Evolutionary conservation across 2,113 vertebrate genomes (phyloP), one percentile per base, ranked within the genome.

Genomic region (Antechinus flavipes): DNA sequence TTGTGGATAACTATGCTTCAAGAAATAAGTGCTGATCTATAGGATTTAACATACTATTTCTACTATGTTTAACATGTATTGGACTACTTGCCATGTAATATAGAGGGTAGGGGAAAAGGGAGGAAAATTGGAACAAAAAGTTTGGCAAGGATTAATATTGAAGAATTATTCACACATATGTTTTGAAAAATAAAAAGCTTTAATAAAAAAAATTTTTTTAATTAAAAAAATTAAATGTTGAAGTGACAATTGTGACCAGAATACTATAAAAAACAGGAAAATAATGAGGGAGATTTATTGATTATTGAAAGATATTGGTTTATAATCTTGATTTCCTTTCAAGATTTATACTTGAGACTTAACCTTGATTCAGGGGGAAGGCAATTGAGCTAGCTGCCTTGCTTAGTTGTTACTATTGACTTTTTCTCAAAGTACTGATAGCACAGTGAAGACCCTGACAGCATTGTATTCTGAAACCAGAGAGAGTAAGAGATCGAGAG

Each of bases 281-380:
- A 91, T 27, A 95, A 56, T 56, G 25, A 91, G 94, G 54, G 91
- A 95, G 11, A 61, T 93, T 50, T 61, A 54, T 92, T 91, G 94
- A 54, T 50, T 61, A 91, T 56, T 68, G 46, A 95, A 91, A 94
- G 47, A 92, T 25, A 52, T 30, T 76, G 76, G n/a, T 30, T 84
- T 84, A 22, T 84, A 23, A 84, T 26, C 23, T 23, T 5, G 35
- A 42, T 84, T 84, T 84, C 68, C 19, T 84, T 84, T 16, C n/a
- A 84, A 42, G 68, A 42, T 76, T 42, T 22, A 84, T 84, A 42
- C 19, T 84, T 84, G n/a, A 42, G 16, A n/a, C 14, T 23, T 42
- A 23, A 84, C 68, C 35, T 84, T 42, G 68, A n/a, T 42, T 42
- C 16, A 76, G 16, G 68, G 35, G 16, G 19, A 42, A 68, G 35